These are phyloP conservation scores for Lophochroa leadbeateri DNA, from an alignment of 2,113 vertebrate genomes.

Conservation along the genomic window DNA sequence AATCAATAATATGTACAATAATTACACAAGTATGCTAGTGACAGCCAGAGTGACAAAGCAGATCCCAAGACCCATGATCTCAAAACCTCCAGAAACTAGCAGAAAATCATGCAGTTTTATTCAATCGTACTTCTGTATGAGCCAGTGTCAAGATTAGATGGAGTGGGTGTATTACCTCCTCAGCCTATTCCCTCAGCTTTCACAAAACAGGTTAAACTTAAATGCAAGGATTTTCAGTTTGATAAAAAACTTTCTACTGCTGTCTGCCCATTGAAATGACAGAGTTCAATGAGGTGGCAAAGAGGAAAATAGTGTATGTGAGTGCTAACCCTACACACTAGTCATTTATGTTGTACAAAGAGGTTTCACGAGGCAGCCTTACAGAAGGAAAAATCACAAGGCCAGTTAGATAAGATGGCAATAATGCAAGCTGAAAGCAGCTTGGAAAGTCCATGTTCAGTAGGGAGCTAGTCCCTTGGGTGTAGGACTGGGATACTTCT, in stretches of 20 bases:
- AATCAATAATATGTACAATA: constrained; percentile 70
- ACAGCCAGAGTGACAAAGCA: constrained; percentile 22
- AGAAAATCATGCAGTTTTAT: constrained; percentile 38
- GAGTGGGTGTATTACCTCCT: constrained; percentile 43
- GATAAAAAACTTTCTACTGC: constrained; percentile 1
- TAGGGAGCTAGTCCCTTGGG: neutral
- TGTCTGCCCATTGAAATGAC: neutral
- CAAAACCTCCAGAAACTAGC: constrained; percentile 29
- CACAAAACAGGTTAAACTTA: constrained; percentile 16
- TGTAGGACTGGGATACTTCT: neutral
- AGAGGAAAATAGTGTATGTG: neutral
- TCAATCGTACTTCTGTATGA: constrained; percentile 12
- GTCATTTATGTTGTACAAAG: neutral
- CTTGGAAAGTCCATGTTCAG: neutral
- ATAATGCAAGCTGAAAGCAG: neutral
- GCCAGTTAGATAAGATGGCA: neutral
- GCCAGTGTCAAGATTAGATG: constrained; percentile 33
- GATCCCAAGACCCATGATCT: constrained; percentile 22
- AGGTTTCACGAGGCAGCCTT: neutral
- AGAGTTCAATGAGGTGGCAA: neutral
- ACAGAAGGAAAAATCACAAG: neutral
- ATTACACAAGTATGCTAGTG: constrained; percentile 48
- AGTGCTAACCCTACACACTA: neutral
- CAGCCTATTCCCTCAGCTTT: constrained; percentile 28
- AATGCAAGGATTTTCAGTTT: constrained; percentile 12